A percentile compares a stretch with the other conserved stretches of the same genome.
Evolutionary conservation across 2,113 vertebrate species (phyloP).

Genomic region (Gambusia holbrooki): DNA sequence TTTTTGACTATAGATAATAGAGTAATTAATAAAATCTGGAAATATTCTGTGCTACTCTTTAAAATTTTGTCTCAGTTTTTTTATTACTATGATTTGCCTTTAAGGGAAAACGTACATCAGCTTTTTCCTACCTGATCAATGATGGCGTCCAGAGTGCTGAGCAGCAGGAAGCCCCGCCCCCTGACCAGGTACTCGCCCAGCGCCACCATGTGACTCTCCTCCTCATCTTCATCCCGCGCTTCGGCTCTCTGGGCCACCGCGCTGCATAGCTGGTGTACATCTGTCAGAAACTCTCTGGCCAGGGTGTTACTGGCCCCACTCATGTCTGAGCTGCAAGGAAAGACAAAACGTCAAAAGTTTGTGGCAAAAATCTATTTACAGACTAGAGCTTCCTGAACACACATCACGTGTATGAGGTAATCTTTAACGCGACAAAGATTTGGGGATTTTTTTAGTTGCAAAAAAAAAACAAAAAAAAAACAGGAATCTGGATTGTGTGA

Average conservation of each 20-base stretch:
- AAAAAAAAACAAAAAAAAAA: background rate
- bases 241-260: constrained; percentile 91
- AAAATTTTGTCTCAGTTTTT: too few relatives aligned
- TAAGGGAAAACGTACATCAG: background rate
- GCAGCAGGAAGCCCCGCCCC: constrained; percentile 91
- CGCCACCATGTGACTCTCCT: constrained; percentile 93
- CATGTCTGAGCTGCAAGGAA: constrained; percentile 89
- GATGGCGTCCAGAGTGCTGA: constrained; percentile 89
- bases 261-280: constrained; percentile 96
- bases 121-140: constrained; percentile 88
- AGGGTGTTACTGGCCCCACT: constrained; percentile 94
- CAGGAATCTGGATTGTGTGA: background rate
- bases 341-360: background rate
- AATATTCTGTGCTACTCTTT: background rate
- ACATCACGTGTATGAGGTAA: background rate
- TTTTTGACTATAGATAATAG: too few relatives aligned
- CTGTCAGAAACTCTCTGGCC: constrained; percentile 96
- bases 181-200: constrained; percentile 94
- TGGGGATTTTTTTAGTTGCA: background rate
- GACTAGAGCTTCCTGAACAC: too few relatives aligned
- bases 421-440: background rate
- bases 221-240: constrained; percentile 89
- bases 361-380: background rate
- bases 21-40: too few relatives aligned
- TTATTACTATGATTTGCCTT: background rate